Evolutionary conservation across 2,797 vertebrate species (phyloP), one percentile per base, ranked within the genome.

Genomic region (Lacerta viridis): DNA sequence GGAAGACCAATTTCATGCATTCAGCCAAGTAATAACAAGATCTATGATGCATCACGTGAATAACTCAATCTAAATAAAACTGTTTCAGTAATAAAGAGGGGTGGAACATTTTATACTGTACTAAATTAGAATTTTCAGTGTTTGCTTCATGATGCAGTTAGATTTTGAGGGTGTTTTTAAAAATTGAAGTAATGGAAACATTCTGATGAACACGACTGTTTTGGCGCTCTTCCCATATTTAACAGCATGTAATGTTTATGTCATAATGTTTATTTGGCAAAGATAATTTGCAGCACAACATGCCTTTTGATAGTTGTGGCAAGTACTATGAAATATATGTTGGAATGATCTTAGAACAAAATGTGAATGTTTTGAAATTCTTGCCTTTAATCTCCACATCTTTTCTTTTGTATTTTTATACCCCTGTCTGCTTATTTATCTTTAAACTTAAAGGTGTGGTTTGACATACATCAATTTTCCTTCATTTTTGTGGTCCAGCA

Each of bases 61-160:
- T 64, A 43, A 61, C 13, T 43, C 39, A 85, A 61, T 6, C 9
- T 10, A 85, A 18, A 33, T 29, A 91, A 93, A 90, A n/a, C 29
- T 61, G 7, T 87, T 92, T 86, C 61, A 36, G 29, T 81, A 88
- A 41, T 71, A 93, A 82, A 92, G 27, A 8, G 78, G 17, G n/a
- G 71, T 69, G 46, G 17, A 9, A 36, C 4, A 85, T 93, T 90
- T 80, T 80, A 46, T 78, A 29, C 88, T 80, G 41, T 78, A 29
- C 88, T 64, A 91, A 92, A 92, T 89, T 74, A 89, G n/a, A 91
- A 91, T 93, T 89, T 83, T 72, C 92, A 84, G 55, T 86, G 88
- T 93, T 93, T 79, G 8, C 80, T 93, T 93, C 89, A 59, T 92
- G 92, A 91, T 91, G 80, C 41, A n/a, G 89, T 92, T 92, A 80